Percentiles rank a stretch among this genome's conserved stretches.
These are phyloP conservation scores for Picathartes gymnocephalus DNA, from an alignment of 2,113 vertebrate genomes.

Conservation along the genomic window DNA sequence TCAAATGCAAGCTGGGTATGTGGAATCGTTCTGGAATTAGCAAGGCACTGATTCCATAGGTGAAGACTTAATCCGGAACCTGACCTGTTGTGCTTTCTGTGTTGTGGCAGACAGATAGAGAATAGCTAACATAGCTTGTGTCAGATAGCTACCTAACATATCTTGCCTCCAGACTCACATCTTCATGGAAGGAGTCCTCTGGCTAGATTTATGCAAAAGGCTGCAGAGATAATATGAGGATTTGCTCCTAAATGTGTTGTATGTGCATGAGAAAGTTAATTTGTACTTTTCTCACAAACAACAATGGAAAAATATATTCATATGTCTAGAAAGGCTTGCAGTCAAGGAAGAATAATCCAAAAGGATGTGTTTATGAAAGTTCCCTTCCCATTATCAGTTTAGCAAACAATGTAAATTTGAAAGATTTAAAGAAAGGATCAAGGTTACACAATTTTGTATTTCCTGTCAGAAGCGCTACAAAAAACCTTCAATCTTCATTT, in stretches of 20 bases:
- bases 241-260: not conserved
- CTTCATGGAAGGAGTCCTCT: not conserved
- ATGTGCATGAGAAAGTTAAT: not conserved
- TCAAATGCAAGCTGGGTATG: not conserved
- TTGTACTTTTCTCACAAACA: not conserved
- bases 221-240: not conserved
- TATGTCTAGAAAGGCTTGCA: not conserved
- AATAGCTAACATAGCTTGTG: not conserved
- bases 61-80: not conserved
- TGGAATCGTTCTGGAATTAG: not conserved
- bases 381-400: not conserved
- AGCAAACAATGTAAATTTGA: not conserved
- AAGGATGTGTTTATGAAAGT: not conserved
- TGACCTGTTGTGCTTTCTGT: not conserved
- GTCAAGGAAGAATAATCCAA: not conserved
- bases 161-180: not conserved
- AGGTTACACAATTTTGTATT: not conserved
- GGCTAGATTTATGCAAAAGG: fast-evolving
- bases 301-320: not conserved
- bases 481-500: not conserved
- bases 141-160: not conserved
- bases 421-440: not conserved
- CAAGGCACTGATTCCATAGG: not conserved
- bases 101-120: not conserved
- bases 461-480: not conserved